Evolutionary conservation across 2,797 vertebrate species (phyloP), one percentile per base, ranked within the genome.

Genomic region (Oceanodroma leucorhoa): DNA sequence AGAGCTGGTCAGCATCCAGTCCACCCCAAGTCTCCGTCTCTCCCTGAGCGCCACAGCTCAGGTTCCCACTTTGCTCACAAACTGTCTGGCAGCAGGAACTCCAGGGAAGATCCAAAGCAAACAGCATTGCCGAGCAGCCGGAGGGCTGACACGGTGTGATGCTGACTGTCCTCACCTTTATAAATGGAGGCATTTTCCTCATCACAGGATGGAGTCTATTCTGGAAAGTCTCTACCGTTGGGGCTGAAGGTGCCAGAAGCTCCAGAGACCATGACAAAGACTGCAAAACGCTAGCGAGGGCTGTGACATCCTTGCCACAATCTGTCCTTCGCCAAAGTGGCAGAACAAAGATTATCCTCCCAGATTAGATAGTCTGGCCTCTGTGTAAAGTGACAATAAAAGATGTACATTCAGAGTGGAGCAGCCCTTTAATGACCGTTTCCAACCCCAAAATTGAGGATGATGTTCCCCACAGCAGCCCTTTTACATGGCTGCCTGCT

Each of bases 311-410:
- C 66, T 58, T 83, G 40, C 62, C 66, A 11, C 24, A 34, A 30
- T 38, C 66, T 81, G 36, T 60, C 14, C 36, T 61, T 62, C 2
- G 1, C 48, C 2, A 2, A 21, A 83, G 55, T 19, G 60, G 32
- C 43, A 89, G 60, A 55, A 65, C 30, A 32, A 83, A 87, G 34
- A 36, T 80, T 62, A 14, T 62, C 27, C 11, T 15, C 8, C 36
- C 41, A 38, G 64, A 41, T 64, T 14, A 53, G 55, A 27, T 1
- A 38, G 40, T 17, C 41, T n/a, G n/a, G 70, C 15, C 50, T 69
- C 66, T 9, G 0, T 2, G 0, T 41, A n/a, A 55, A 90, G 69
- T 2, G 4, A 32, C 66, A 43, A 1, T 2, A 46, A n/a, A 40
- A 45, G 22, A 73, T 46, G 48, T 12, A 40, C 53, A 82, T 41